A percentile compares a stretch with the other conserved stretches of the same genome.
phyloP scores from a whole-genome alignment of 2,113 vertebrate species.

The Malurus alboscapulatus region DNA sequence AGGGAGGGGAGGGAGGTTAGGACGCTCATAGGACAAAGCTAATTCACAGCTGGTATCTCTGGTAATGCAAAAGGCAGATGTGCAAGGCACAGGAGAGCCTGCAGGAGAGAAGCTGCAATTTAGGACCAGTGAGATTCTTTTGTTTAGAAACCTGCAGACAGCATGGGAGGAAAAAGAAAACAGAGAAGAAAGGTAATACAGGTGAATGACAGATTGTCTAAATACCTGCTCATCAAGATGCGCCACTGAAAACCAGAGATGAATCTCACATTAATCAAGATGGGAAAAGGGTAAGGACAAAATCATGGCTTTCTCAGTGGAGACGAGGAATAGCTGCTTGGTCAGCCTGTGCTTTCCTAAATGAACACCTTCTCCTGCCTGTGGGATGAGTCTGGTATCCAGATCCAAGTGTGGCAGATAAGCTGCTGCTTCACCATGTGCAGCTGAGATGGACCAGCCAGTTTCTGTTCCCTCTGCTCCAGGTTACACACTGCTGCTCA shows the following conservation, averaged over 20 bases:
- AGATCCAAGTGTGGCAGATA: not conserved
- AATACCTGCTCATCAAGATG: not conserved
- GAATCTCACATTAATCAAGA: not conserved
- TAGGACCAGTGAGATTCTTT: not conserved
- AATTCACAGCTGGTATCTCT: conserved; percentile 36
- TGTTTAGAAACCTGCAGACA: not conserved
- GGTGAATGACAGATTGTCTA: not conserved
- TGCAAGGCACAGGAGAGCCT: not conserved
- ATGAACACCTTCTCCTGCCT: not conserved
- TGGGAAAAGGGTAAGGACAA: not conserved
- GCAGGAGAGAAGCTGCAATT: not conserved
- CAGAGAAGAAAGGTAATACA: not conserved
- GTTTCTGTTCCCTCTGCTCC: not conserved
- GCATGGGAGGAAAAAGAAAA: not conserved
- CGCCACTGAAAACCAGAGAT: not conserved
- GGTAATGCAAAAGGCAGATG: conserved; percentile 41
- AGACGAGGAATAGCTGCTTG: not conserved
- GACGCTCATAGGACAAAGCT: not conserved
- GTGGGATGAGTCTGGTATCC: not conserved
- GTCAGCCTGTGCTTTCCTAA: not conserved
- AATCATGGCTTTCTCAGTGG: not conserved
- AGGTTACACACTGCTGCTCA: not conserved
- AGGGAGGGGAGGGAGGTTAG: not conserved
- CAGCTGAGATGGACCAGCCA: not conserved
- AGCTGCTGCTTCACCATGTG: not conserved